Percentiles rank a stretch among this genome's conserved stretches.
phyloP scores from a whole-genome alignment of 35 echinoderm and acorn worm species.

The Acanthaster planci region DNA sequence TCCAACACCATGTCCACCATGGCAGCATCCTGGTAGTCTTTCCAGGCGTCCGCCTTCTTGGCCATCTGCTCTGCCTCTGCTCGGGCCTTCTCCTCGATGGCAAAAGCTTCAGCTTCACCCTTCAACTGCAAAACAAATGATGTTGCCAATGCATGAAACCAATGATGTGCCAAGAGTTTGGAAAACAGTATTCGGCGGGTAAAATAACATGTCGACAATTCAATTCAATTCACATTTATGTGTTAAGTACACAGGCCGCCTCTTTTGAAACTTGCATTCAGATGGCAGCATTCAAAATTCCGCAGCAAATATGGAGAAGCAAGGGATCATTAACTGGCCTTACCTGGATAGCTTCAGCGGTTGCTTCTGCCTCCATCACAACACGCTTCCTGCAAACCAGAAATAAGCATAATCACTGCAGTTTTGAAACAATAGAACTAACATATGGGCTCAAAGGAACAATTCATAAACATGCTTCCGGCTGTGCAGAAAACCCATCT shows the following conservation, averaged over 20 bases:
- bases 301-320: background rate
- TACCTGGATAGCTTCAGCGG: conserved; percentile 69
- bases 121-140: conserved; percentile 49
- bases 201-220: no score
- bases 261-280: no score
- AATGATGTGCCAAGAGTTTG: no score
- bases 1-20: conserved; percentile 88
- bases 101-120: conserved; percentile 79
- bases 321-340: no score
- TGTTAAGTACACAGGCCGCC: no score
- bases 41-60: conserved; percentile 93
- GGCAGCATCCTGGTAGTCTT: conserved; percentile 89
- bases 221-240: no score
- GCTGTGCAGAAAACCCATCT: no score
- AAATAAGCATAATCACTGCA: background rate
- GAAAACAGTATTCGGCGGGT: background rate
- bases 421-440: no score
- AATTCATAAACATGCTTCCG: no score
- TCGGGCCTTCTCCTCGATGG: conserved; percentile 79
- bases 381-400: conserved; percentile 58
- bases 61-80: conserved; percentile 92
- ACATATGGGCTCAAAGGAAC: no score
- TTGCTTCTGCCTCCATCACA: conserved; percentile 68
- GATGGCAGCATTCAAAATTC: no score
- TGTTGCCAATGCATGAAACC: background rate